Conservation (phyloP, 2,113 vertebrate species). For the Podarcis raffonei region DNA sequence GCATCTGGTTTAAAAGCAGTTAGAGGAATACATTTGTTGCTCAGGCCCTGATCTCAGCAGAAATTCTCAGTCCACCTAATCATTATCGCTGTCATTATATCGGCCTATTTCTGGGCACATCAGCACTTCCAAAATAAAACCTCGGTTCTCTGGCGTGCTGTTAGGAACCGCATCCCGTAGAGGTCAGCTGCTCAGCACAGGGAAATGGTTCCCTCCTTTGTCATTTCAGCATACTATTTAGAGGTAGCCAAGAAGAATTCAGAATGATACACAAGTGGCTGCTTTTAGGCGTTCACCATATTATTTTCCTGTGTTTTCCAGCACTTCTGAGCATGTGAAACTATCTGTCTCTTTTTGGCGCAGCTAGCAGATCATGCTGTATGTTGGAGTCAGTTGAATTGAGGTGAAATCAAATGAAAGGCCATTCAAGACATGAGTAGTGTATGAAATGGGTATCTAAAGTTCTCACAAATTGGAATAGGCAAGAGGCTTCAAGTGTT, state of each 20-base stretch:
- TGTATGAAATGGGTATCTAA: no score
- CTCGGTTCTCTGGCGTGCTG: rapidly evolving
- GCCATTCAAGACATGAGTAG: no score
- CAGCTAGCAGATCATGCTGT: no score
- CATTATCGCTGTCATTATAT: conserved; percentile 47
- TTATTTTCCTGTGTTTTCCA: no score
- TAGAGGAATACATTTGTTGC: background rate
- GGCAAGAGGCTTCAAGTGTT: no score
- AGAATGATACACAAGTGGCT: background rate
- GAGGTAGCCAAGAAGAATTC: conserved; percentile 29
- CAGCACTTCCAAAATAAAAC: conserved; percentile 43
- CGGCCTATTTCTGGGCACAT: conserved; percentile 8
- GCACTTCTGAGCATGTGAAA: no score
- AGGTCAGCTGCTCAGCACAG: conserved; percentile 32
- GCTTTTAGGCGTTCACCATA: background rate
- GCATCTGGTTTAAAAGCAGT: conserved; percentile 14
- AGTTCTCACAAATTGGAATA: no score
- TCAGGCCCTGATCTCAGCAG: conserved; percentile 22
- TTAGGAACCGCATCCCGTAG: background rate
- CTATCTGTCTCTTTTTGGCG: no score
- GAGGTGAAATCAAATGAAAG: no score
- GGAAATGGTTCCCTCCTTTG: background rate
- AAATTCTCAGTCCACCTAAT: conserved; percentile 47
- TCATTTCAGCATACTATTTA: conserved; percentile 13
- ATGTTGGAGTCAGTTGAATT: no score